These are phyloP conservation scores for Agrilus planipennis DNA, from an alignment of 1,140 invertebrate genomes.

Conservation along the genomic window DNA sequence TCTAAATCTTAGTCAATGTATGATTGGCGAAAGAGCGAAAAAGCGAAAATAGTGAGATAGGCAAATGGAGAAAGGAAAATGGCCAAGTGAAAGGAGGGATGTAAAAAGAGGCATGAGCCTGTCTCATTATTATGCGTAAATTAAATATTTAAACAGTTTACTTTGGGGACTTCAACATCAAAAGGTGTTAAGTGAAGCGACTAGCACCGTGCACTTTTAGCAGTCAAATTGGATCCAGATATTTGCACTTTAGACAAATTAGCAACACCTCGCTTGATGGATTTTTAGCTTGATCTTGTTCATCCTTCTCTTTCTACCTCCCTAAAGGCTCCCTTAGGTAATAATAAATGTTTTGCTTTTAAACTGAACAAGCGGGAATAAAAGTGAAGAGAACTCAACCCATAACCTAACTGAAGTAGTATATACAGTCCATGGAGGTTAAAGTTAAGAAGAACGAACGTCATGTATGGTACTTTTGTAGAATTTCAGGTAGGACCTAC, in stretches of 20 bases:
- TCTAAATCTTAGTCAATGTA: slow-evolving; percentile 1
- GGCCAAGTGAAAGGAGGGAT: too few species aligned
- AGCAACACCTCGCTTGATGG: slow-evolving; percentile 18
- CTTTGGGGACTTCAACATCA: slow-evolving; percentile 7
- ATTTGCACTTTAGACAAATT: slow-evolving; percentile 24
- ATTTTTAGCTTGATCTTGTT: not conserved
- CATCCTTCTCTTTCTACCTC: not conserved
- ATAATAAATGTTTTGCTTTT: too few species aligned
- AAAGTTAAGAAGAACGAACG: not conserved
- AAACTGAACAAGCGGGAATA: too few species aligned
- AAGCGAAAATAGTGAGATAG: not conserved
- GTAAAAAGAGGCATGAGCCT: too few species aligned
- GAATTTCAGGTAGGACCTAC: too few species aligned
- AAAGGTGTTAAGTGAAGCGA: slow-evolving; percentile 4
- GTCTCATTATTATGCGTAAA: slow-evolving; percentile 11
- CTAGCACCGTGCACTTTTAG: slow-evolving; percentile 1
- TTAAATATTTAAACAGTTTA: slow-evolving; percentile 13
- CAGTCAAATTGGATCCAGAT: slow-evolving; percentile 19
- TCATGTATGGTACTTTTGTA: too few species aligned
- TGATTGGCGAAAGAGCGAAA: too few species aligned
- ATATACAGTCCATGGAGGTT: not conserved
- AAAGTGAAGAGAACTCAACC: too few species aligned
- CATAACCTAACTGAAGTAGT: not conserved
- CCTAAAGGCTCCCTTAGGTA: too few species aligned
- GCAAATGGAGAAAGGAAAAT: slow-evolving; percentile 5